A percentile compares a stretch with the other conserved stretches of the same genome.
phyloP scores from a whole-genome alignment of 2,888 invertebrate species.

The Stictocephala bisonia region DNA sequence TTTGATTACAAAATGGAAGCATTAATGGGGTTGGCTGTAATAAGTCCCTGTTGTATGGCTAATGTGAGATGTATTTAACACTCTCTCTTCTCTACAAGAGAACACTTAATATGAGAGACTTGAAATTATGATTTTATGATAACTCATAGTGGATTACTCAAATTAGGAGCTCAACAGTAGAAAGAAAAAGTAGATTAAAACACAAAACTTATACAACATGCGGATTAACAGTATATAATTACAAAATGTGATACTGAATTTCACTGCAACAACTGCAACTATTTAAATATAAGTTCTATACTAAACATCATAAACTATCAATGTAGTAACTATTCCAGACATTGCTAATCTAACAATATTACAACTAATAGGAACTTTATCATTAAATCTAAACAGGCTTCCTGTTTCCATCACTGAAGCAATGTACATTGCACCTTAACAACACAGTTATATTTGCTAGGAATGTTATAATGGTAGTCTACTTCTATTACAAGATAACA shows the following conservation, averaged over 20 bases:
- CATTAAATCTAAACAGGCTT: conserved; percentile 28
- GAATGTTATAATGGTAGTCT: background rate
- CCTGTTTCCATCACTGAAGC: background rate
- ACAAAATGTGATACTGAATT: background rate
- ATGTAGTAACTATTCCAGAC: conserved; percentile 27
- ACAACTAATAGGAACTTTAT: conserved; percentile 36
- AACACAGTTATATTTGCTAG: background rate
- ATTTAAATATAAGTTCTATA: background rate
- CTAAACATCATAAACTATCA: background rate
- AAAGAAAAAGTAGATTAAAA: too few species aligned
- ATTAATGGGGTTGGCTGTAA: too few species aligned
- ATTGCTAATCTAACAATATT: conserved; percentile 33
- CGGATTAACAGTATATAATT: background rate
- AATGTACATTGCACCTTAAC: background rate
- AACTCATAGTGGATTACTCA: too few species aligned
- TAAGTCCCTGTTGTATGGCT: too few species aligned
- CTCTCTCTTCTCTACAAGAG: too few species aligned
- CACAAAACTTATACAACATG: background rate
- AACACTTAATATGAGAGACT: too few species aligned
- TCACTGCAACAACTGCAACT: too few species aligned
- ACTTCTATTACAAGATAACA: background rate
- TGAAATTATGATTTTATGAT: too few species aligned
- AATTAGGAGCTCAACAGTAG: too few species aligned
- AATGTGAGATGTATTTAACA: too few species aligned
- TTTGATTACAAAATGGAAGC: too few species aligned